Percentiles rank a stretch among this genome's conserved stretches.
These are phyloP conservation scores for Thaumatotibia leucotreta DNA, from an alignment of 1,140 invertebrate genomes.

Conservation along the genomic window DNA sequence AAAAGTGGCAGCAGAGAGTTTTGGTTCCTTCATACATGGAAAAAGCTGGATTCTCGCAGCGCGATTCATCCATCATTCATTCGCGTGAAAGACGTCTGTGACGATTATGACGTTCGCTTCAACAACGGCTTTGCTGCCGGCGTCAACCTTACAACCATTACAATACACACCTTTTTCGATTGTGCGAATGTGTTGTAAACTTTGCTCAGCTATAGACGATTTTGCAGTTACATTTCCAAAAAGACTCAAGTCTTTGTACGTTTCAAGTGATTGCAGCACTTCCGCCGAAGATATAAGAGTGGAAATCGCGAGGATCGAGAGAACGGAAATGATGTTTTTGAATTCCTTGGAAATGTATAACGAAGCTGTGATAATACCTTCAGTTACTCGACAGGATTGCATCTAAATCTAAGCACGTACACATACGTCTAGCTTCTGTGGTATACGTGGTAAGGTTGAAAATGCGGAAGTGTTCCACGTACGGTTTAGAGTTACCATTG, in stretches of 20 bases:
- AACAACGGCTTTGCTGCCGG: conserved; percentile 32
- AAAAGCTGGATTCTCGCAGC: conserved; percentile 53
- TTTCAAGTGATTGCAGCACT: neutral
- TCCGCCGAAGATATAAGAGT: neutral
- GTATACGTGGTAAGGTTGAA: conserved; percentile 17
- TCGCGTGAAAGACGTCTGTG: conserved; percentile 66
- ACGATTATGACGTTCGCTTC: conserved; percentile 62
- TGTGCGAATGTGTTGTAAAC: conserved; percentile 18
- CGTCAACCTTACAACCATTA: conserved; percentile 33
- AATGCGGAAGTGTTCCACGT: neutral
- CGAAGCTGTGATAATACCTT: conserved; percentile 50
- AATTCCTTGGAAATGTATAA: conserved; percentile 29
- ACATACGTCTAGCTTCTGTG: conserved; percentile 11
- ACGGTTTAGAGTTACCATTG: conserved; percentile 24
- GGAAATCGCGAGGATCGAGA: neutral
- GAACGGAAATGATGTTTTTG: neutral
- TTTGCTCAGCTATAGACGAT: conserved; percentile 39
- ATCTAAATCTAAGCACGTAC: conserved; percentile 23
- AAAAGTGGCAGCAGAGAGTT: conserved; percentile 15
- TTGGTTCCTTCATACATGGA: conserved; percentile 39
- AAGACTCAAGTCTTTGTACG: neutral
- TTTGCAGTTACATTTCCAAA: conserved; percentile 21
- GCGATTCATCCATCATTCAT: conserved; percentile 70
- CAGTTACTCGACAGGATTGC: conserved; percentile 45
- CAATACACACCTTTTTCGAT: conserved; percentile 43